A percentile compares a stretch with the other conserved stretches of the same genome.
These are phyloP conservation scores for Mirza zaza DNA, from an alignment of 2,113 vertebrate genomes.

Conservation along the genomic window DNA sequence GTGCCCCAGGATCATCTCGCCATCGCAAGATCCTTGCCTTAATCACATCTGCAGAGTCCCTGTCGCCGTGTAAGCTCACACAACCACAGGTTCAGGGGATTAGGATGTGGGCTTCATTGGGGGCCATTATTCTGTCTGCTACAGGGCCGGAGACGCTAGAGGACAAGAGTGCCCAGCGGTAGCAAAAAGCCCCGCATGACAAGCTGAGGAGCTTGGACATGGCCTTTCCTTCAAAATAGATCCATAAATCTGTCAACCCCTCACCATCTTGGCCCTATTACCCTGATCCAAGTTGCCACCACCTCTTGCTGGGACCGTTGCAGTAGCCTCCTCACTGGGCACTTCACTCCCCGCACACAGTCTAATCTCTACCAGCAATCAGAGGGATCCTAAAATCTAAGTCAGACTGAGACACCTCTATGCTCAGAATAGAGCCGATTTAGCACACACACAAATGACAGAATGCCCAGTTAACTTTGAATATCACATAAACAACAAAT, in stretches of 20 bases:
- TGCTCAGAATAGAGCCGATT: not conserved
- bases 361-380: not conserved
- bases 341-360: not conserved
- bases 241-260: not conserved
- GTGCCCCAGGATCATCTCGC: not conserved
- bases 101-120: too few relatives aligned
- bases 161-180: accelerated
- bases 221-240: not conserved
- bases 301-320: not conserved
- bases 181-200: not conserved
- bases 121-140: not conserved
- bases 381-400: not conserved
- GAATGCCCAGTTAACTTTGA: not conserved
- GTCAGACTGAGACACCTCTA: not conserved
- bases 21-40: not conserved
- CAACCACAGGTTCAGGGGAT: not conserved
- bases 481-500: not conserved
- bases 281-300: not conserved
- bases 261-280: not conserved
- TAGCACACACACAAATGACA: not conserved
- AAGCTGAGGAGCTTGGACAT: not conserved
- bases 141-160: not conserved
- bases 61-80: not conserved
- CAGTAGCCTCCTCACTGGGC: not conserved
- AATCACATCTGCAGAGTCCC: not conserved